Evolutionary conservation across 2,888 invertebrate species (phyloP), one percentile per base, ranked within the genome.

Genomic region (Platycheirus rosarum): DNA sequence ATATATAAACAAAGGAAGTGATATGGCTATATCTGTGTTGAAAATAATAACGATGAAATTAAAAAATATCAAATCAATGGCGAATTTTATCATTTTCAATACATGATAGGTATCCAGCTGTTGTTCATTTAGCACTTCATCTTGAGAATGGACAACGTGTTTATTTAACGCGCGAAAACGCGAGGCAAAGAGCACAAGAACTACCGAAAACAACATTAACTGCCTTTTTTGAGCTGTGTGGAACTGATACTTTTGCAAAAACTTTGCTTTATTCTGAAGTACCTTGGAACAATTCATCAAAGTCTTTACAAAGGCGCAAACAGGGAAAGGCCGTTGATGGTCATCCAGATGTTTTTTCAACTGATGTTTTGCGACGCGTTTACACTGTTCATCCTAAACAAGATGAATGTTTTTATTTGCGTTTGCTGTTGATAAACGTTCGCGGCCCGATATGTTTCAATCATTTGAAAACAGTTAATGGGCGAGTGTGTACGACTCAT

Each of bases 311-410:
- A 85, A 84, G 87, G 63, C 86, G 88, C 26, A 88, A 87, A 84
- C 85, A 85, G 87, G 86, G 86, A 71, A 82, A 79, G 46, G 78
- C 86, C 84, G 86, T 87, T 86, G 76, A 69, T 84, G 86, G 82
- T 60, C 77, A 86, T 60, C 65, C 85, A 53, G 42, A 85, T 75
- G 85, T 89, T 55, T 86, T 74, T 88, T 86, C 87, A 48, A 85
- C 86, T 35, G 85, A 88, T 86, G 87, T 87, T 5, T 63, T 88
- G 9, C 87, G 88, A 8, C 86, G 87, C 1, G 73, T 89, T 73
- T 89, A 88, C 76, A 80, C 88, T 82, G 87, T 89, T 32, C 88
- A 88, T 87, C 87, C 88, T 23, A 88, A 80, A 69, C 84, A 87
- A 23, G 85, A 84, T 55, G 86, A 88, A 70, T 88, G 87, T 84